Evolutionary conservation across 2,113 vertebrate genomes (phyloP).

Genomic region (Tachuris rubrigastra): DNA sequence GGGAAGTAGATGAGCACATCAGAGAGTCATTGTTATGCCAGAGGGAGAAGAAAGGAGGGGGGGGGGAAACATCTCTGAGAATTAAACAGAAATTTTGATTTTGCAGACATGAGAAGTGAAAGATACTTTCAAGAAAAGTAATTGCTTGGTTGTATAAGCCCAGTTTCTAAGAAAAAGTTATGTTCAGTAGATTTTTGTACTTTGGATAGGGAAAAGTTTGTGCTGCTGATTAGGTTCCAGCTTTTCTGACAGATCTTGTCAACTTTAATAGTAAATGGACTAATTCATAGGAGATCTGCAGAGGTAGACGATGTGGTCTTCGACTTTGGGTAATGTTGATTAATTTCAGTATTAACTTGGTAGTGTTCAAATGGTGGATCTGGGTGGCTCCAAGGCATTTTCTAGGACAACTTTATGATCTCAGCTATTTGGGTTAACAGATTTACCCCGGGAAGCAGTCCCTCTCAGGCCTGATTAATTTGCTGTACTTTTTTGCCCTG

Average conservation of each 20-base stretch:
- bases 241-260: background rate
- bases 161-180: background rate
- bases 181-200: background rate
- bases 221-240: background rate
- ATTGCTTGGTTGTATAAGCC: background rate
- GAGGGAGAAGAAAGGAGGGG: rapidly evolving
- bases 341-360: background rate
- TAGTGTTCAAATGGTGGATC: rapidly evolving
- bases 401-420: background rate
- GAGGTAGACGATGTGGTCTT: background rate
- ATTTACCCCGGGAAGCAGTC: background rate
- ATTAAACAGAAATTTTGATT: background rate
- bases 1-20: background rate
- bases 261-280: background rate
- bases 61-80: background rate
- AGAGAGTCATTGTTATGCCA: background rate
- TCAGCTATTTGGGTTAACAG: background rate
- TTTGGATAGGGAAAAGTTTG: background rate
- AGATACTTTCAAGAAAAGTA: background rate
- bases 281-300: background rate
- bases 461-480: background rate
- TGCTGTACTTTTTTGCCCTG: background rate
- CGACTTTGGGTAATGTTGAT: background rate
- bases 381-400: background rate
- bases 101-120: background rate